Evolutionary conservation across 2,888 invertebrate genomes (phyloP).

Genomic region (Pyrocoelia pectoralis): DNA sequence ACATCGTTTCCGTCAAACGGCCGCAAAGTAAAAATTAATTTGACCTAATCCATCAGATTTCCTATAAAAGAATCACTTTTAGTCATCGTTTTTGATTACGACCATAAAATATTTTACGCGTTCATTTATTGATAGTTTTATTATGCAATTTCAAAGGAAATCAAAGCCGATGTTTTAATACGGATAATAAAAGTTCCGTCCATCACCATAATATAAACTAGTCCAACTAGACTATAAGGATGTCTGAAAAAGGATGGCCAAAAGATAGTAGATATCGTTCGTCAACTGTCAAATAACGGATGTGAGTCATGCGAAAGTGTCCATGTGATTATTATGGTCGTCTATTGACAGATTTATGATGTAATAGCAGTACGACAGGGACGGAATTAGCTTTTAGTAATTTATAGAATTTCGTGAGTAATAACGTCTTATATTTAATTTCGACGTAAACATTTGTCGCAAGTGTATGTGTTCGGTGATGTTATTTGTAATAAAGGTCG

Average conservation of each 20-base stretch:
- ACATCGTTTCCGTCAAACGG: no score
- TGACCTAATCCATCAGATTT: constrained; percentile 1
- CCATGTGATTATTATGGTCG: constrained; percentile 44
- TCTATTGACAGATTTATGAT: constrained; percentile 47
- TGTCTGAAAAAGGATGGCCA: constrained; percentile 21
- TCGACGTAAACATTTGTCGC: constrained; percentile 18
- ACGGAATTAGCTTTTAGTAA: constrained; percentile 32
- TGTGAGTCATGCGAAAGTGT: constrained; percentile 46
- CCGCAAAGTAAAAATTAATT: background rate
- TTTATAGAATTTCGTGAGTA: constrained; percentile 20
- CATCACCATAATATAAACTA: constrained; percentile 2
- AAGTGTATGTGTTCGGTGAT: background rate
- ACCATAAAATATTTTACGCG: background rate
- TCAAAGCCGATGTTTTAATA: constrained; percentile 1
- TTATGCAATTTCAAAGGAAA: constrained; percentile 7
- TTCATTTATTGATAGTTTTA: background rate
- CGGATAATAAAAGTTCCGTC: background rate
- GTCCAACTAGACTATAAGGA: background rate
- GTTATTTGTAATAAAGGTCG: constrained; percentile 6
- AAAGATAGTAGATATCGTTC: constrained; percentile 25
- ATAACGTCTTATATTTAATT: constrained; percentile 26
- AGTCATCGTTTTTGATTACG: background rate
- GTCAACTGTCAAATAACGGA: constrained; percentile 40
- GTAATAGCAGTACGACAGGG: constrained; percentile 33
- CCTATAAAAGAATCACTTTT: background rate